Percentiles rank a stretch among this genome's conserved stretches.
Evolutionary conservation across 1,140 invertebrate species (phyloP).

Genomic region (Drosophila hydei): DNA sequence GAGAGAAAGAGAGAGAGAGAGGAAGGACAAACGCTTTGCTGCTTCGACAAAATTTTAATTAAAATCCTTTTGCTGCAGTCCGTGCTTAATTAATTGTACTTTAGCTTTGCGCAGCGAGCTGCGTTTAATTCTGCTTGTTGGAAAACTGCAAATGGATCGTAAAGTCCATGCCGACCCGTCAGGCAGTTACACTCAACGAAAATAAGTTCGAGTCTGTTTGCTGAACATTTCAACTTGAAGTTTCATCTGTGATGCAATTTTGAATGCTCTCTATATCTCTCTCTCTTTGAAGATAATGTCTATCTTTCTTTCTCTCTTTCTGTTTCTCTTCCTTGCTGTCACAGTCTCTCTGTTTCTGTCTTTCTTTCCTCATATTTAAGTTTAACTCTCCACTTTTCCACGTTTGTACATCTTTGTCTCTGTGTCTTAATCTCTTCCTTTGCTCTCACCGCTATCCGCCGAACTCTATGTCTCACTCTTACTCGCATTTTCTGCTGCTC

Average conservation of each 20-base stretch:
- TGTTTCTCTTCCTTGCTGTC: background rate
- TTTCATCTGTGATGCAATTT: background rate
- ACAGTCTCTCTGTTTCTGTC: background rate
- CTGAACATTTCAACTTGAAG: background rate
- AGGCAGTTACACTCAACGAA: background rate
- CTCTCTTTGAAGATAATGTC: no score
- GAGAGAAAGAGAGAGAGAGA: background rate
- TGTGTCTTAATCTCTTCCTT: no score
- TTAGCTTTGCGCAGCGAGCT: slow-evolving; percentile 50
- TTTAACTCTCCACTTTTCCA: no score
- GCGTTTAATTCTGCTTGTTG: slow-evolving; percentile 32
- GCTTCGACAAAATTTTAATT: slow-evolving; percentile 78
- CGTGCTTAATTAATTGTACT: slow-evolving; percentile 77
- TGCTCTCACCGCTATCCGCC: no score
- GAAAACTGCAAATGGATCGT: slow-evolving; percentile 22
- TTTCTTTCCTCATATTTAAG: no score
- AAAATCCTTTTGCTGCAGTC: slow-evolving; percentile 66
- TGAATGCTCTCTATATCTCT: background rate
- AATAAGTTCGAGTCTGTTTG: background rate
- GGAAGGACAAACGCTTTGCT: slow-evolving; percentile 54
- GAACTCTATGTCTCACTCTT: no score
- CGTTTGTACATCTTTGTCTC: no score
- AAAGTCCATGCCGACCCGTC: background rate
- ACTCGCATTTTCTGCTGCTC: no score
- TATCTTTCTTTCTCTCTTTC: background rate